phyloP scores from a whole-genome alignment of 2,888 invertebrate genomes.

The Pristionchus fissidentatus region DNA sequence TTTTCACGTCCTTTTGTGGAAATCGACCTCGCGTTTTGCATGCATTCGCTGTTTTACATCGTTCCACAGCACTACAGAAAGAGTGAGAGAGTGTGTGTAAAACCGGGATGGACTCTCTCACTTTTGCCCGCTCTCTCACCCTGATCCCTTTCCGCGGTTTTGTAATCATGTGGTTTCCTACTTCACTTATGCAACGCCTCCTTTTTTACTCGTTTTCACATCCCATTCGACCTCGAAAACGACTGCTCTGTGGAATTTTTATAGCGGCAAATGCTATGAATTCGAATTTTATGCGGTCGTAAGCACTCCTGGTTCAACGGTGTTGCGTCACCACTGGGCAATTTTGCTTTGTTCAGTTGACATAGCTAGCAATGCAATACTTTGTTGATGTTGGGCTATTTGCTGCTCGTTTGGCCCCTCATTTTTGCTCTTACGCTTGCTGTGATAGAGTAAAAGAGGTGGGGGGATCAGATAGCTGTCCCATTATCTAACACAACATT shows the following conservation, averaged over 20 bases:
- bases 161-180: not conserved
- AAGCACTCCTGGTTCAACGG: not conserved
- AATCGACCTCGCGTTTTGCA: too few species aligned
- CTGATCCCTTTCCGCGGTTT: not conserved
- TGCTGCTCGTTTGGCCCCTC: too few species aligned
- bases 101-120: not conserved
- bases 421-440: too few species aligned
- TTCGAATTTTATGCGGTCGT: not conserved
- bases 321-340: not conserved
- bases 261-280: not conserved
- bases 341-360: not conserved
- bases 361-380: too few species aligned
- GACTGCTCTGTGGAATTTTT: not conserved
- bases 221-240: slow-evolving; percentile 12
- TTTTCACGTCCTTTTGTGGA: too few species aligned
- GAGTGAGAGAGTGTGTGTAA: too few species aligned
- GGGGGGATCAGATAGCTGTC: slow-evolving; percentile 1
- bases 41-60: too few species aligned
- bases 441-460: not conserved
- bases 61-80: too few species aligned
- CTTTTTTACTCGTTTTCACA: not conserved
- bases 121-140: not conserved
- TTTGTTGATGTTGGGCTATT: too few species aligned
- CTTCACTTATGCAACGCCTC: not conserved
- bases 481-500: slow-evolving; percentile 37